Evolutionary conservation across 2,113 vertebrate species (phyloP).

Genomic region (Stictonetta naevosa): DNA sequence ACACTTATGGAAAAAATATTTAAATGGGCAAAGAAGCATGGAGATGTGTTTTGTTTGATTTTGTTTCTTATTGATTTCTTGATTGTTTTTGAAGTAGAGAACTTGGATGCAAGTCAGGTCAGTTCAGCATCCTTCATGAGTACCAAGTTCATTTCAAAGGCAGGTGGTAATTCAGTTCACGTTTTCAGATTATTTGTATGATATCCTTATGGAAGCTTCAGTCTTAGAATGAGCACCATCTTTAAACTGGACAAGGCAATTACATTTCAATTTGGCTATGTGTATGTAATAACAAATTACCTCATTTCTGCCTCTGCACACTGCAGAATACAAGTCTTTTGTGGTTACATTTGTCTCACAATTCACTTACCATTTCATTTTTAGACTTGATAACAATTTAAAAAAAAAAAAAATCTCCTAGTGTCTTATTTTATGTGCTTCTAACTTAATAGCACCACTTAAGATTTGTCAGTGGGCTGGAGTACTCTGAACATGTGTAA

Average conservation of each 20-base stretch:
- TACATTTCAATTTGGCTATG: neutral
- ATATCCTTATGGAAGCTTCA: neutral
- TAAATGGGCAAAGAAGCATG: neutral
- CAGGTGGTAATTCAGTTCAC: neutral
- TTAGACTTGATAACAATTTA: neutral
- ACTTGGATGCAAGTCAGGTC: neutral
- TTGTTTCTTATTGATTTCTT: neutral
- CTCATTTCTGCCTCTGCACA: neutral
- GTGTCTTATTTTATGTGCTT: neutral
- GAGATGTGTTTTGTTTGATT: neutral
- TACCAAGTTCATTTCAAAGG: neutral
- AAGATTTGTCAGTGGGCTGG: neutral
- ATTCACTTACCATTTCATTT: neutral
- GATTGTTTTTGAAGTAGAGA: neutral
- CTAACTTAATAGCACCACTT: neutral
- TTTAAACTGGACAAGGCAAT: neutral
- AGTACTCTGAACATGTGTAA: neutral
- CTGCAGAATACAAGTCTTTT: neutral
- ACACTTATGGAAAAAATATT: neutral
- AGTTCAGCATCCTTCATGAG: neutral
- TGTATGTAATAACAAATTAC: neutral
- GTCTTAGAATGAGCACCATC: neutral
- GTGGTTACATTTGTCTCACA: neutral
- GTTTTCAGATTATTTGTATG: neutral
- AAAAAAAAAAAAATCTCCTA: neutral